A percentile compares a stretch with the other conserved stretches of the same genome.
Conservation (phyloP, 2,113 vertebrate species). For the Nanger granti region DNA sequence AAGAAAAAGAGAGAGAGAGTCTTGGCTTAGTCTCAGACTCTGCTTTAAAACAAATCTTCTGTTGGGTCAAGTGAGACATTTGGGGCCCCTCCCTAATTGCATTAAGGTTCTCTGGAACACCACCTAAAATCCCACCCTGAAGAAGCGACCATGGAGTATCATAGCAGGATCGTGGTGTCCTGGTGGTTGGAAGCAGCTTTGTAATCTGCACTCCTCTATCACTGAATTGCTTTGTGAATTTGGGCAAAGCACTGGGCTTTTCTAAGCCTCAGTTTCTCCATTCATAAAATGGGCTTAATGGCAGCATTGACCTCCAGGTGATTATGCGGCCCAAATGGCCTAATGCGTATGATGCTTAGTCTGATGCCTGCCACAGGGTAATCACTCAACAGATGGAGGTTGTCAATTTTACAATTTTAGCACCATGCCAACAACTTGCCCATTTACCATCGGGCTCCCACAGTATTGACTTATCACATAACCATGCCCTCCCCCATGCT, state of each 20-base stretch:
- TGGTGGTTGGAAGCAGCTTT: not conserved
- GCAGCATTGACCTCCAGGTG: not conserved
- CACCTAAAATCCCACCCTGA: not conserved
- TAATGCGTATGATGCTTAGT: not conserved
- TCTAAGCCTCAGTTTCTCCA: not conserved
- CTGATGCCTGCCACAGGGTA: not conserved
- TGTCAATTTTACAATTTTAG: not conserved
- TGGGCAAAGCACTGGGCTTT: not conserved
- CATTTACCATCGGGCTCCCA: fast-evolving
- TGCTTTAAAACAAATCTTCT: constrained; percentile 34
- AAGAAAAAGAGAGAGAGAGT: not conserved
- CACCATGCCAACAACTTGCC: too few relatives aligned
- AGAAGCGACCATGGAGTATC: not conserved
- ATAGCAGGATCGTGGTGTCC: fast-evolving
- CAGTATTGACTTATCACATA: not conserved
- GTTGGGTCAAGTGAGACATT: not conserved
- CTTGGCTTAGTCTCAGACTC: constrained; percentile 53
- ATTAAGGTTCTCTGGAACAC: not conserved
- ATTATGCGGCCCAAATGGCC: not conserved
- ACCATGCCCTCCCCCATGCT: fast-evolving
- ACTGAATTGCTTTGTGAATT: not conserved
- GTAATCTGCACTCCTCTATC: not conserved
- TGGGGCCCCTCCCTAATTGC: not conserved
- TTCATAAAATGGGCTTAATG: not conserved
- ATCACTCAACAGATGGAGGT: not conserved